A percentile compares a stretch with the other conserved stretches of the same genome.
Evolutionary conservation across 2,888 invertebrate genomes (phyloP).

Genomic region (Vesta saturnalis): DNA sequence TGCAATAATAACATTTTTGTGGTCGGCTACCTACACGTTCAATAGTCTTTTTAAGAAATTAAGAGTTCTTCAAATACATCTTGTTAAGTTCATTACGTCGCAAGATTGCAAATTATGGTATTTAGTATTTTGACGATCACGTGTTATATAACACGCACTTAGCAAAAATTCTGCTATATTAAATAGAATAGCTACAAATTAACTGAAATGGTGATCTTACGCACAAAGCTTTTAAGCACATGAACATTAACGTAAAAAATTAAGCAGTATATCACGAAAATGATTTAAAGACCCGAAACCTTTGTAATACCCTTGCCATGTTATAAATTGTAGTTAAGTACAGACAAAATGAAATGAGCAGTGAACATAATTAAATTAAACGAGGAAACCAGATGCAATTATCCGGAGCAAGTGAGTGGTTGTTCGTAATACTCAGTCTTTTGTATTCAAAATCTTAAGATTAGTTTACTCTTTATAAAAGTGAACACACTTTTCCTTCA

Average conservation of each 20-base stretch:
- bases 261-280: neutral
- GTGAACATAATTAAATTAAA: constrained; percentile 38
- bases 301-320: neutral
- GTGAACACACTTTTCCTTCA: constrained; percentile 12
- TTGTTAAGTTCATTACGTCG: too few species aligned
- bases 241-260: neutral
- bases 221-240: neutral
- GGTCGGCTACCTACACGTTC: too few species aligned
- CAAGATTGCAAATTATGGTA: too few species aligned
- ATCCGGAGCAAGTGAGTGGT: constrained; percentile 31
- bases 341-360: constrained; percentile 34
- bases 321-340: constrained; percentile 18
- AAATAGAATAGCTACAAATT: too few species aligned
- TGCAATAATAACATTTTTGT: too few species aligned
- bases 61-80: too few species aligned
- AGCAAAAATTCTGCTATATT: too few species aligned
- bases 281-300: neutral
- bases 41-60: too few species aligned
- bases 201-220: too few species aligned
- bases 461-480: constrained; percentile 27
- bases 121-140: too few species aligned
- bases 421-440: constrained; percentile 17
- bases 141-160: too few species aligned
- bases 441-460: constrained; percentile 35
- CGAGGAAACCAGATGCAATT: constrained; percentile 36